Base-by-base conservation (phyloP, 2,797 vertebrate species). In the Mormyrus hasselquistii region DNA sequence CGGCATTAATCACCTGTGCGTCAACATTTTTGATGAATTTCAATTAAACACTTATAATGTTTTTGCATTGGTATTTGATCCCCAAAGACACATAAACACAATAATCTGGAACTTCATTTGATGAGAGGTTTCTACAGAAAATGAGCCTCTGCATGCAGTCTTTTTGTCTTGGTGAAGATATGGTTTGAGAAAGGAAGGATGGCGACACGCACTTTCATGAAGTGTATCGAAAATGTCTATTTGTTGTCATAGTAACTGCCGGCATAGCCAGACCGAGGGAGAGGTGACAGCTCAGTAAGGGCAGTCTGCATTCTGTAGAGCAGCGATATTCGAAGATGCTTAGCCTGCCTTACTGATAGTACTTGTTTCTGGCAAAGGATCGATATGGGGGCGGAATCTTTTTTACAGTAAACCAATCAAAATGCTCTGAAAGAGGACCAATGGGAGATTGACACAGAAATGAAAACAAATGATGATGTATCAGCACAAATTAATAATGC, bases 211-310 rank as follows among this genome's bases (percentile, higher is more conserved):
- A 88, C 90, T 92, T 89, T 90, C 87, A 92, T 91, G 91, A 92
- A 90, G 91, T 93, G 91, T 92, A 90, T 91, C 91, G 89, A 91
- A 92, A 93, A 93, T 91, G 92, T 92, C 90, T 92, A 91, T 93
- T 92, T 93, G 93, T 93, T 93, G 93, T 93, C 92, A 93, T 93
- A 92, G 93, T 90, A 93, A 93, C 91, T 92, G 90, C 90, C 88
- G 88, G 92, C 92, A 89, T 89, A 92, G 91, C 91, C 90, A 88
- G 91, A 92, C 89, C 89, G 57, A 88, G 91, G 90, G 57, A 89
- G 89, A 91, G 90, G 87, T 86, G 22, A 79, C 76, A 88, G 25
- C 65, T 62, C 52, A 55, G 83, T 16, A 88, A 88, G 82, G 82
- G n/a, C 83, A 50, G 73, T 55, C 38, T 88, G 65, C 87, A 44